A percentile compares a stretch with the other conserved stretches of the same genome.
These are phyloP conservation scores for Anguilla japonica DNA, from an alignment of 2,113 vertebrate species.

Conservation along the genomic window DNA sequence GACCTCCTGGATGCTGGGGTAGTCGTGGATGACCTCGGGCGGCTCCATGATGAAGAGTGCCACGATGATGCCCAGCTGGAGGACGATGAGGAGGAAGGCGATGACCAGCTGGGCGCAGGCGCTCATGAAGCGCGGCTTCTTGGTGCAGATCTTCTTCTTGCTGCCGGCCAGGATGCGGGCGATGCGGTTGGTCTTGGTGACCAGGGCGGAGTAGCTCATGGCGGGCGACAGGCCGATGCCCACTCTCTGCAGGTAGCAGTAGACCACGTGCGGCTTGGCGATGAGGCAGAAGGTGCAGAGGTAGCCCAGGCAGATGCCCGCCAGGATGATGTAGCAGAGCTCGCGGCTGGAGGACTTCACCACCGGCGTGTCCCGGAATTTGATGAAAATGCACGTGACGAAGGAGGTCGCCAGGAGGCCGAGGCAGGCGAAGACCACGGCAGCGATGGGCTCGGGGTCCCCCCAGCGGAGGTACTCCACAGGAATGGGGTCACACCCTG, in stretches of 20 bases:
- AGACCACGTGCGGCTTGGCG: constrained; percentile 87
- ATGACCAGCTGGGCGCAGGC: constrained; percentile 96
- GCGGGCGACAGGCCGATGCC: constrained; percentile 95
- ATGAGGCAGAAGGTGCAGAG: constrained; percentile 96
- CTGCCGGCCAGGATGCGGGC: constrained; percentile 96
- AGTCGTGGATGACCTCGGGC: constrained; percentile 87
- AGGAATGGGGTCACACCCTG: constrained; percentile 91
- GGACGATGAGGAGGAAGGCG: constrained; percentile 89
- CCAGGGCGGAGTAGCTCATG: constrained; percentile 97
- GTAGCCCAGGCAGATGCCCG: constrained; percentile 93
- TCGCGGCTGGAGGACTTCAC: constrained; percentile 98
- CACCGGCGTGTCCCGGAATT: constrained; percentile 95
- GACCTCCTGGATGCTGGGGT: constrained; percentile 93
- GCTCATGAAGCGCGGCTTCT: constrained; percentile 98
- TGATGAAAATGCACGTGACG: constrained; percentile 89
- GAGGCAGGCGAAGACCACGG: constrained; percentile 91
- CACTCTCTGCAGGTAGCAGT: constrained; percentile 93
- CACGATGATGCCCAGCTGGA: constrained; percentile 93
- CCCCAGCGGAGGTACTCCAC: constrained; percentile 95
- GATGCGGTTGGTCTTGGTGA: constrained; percentile 98
- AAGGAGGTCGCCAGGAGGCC: constrained; percentile 92
- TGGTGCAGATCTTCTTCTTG: constrained; percentile 99
- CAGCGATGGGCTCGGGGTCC: constrained; percentile 94
- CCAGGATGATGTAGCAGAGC: constrained; percentile 97
- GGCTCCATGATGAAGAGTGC: constrained; percentile 95